Evolutionary conservation across 1,140 invertebrate species (phyloP).

Genomic region (Euwallacea similis): DNA sequence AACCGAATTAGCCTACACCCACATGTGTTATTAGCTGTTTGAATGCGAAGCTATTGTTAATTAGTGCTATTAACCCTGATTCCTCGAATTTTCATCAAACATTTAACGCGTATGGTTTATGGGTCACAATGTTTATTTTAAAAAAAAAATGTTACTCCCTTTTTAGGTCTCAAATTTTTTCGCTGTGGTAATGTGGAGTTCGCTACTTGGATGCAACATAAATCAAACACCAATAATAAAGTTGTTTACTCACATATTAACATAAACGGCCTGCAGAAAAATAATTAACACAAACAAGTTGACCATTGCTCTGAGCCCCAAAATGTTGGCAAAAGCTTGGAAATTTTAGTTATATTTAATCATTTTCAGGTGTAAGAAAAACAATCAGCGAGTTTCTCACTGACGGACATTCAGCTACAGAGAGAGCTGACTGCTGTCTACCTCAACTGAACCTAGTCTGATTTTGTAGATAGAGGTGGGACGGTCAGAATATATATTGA

Average conservation of each 20-base stretch:
- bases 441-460: slow-evolving; percentile 29
- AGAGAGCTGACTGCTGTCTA: slow-evolving; percentile 23
- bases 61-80: too few species aligned
- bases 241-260: slow-evolving; percentile 34
- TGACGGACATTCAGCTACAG: slow-evolving; percentile 27
- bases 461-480: slow-evolving; percentile 30
- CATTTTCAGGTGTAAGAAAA: slow-evolving; percentile 23
- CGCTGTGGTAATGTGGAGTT: too few species aligned
- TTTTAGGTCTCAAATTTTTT: too few species aligned
- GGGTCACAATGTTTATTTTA: too few species aligned
- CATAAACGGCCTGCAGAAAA: slow-evolving; percentile 26
- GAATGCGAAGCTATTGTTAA: too few species aligned
- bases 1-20: too few species aligned
- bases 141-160: too few species aligned
- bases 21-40: too few species aligned
- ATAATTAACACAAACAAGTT: slow-evolving; percentile 14
- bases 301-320: slow-evolving; percentile 21
- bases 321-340: slow-evolving; percentile 10
- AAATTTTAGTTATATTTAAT: slow-evolving; percentile 23
- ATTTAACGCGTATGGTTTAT: too few species aligned
- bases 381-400: slow-evolving; percentile 21
- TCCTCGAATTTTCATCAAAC: neutral
- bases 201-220: too few species aligned
- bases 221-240: neutral
- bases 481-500: slow-evolving; percentile 29